Percentiles rank a stretch among this genome's conserved stretches.
phyloP scores from a whole-genome alignment of 2,113 vertebrate genomes.

The Peromyscus leucopus region DNA sequence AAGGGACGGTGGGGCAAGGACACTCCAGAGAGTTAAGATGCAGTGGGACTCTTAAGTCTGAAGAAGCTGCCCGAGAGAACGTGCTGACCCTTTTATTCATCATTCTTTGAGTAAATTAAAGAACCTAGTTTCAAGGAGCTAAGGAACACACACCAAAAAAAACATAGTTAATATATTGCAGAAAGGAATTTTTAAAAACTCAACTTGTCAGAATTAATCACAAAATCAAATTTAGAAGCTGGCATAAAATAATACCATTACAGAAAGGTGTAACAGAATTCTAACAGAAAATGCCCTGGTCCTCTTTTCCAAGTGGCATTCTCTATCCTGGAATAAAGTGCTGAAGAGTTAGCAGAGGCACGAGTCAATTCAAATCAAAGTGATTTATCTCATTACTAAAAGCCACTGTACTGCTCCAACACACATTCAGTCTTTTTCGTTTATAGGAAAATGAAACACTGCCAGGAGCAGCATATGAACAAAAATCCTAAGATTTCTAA shows the following conservation, averaged over 20 bases:
- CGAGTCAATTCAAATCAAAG: background rate
- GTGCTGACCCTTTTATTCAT: background rate
- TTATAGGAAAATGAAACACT: constrained; percentile 35
- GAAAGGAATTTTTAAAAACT: background rate
- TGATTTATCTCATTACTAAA: constrained; percentile 17
- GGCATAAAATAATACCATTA: background rate
- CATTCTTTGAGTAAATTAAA: constrained; percentile 28
- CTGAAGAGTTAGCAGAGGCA: background rate
- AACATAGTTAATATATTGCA: background rate
- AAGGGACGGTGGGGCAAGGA: background rate
- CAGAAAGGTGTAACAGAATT: background rate
- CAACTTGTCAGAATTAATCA: background rate
- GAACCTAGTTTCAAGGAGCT: background rate
- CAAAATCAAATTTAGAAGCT: constrained; percentile 45
- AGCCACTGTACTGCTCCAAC: background rate
- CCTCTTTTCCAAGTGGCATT: constrained; percentile 37
- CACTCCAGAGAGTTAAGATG: background rate
- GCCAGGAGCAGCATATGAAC: background rate
- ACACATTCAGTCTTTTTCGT: background rate
- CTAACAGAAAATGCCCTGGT: background rate
- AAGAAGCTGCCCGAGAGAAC: background rate
- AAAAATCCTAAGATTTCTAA: constrained; percentile 34
- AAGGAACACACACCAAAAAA: constrained; percentile 28
- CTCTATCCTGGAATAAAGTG: background rate
- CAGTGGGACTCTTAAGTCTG: background rate